phyloP scores from a whole-genome alignment of 2,888 invertebrate species.

The Melanostoma mellinum region DNA sequence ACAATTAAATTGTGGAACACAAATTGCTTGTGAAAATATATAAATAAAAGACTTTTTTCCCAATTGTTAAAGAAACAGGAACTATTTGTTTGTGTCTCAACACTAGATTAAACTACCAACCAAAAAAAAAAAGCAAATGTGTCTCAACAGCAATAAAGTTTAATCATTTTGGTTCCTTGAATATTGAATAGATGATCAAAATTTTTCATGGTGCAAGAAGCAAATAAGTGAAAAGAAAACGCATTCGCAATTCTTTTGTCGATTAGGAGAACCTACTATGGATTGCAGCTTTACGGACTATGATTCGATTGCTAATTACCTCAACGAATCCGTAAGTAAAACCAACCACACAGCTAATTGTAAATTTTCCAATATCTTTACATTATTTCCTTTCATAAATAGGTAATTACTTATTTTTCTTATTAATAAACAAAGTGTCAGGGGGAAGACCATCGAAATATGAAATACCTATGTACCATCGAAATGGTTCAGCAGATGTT shows the following conservation, averaged over 20 bases:
- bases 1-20: conserved; percentile 67
- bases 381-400: not conserved
- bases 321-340: conserved; percentile 71
- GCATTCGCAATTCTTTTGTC: conserved; percentile 72
- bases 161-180: conserved; percentile 22
- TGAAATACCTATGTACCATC: conserved; percentile 13
- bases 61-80: not conserved
- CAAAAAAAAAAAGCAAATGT: too few relatives aligned
- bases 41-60: conserved; percentile 13
- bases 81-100: too few relatives aligned
- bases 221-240: conserved; percentile 62
- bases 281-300: conserved; percentile 73
- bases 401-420: not conserved
- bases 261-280: conserved; percentile 70
- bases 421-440: conserved; percentile 48
- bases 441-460: conserved; percentile 25
- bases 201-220: conserved; percentile 43
- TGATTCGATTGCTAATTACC: conserved; percentile 73
- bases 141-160: too few relatives aligned
- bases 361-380: not conserved
- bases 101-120: too few relatives aligned
- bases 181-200: conserved; percentile 42
- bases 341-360: not conserved
- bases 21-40: conserved; percentile 43
- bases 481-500: conserved; percentile 68